Percentiles rank a stretch among this genome's conserved stretches.
Conservation (phyloP, 2,888 invertebrate genomes). For the Ophion ventricosus region DNA sequence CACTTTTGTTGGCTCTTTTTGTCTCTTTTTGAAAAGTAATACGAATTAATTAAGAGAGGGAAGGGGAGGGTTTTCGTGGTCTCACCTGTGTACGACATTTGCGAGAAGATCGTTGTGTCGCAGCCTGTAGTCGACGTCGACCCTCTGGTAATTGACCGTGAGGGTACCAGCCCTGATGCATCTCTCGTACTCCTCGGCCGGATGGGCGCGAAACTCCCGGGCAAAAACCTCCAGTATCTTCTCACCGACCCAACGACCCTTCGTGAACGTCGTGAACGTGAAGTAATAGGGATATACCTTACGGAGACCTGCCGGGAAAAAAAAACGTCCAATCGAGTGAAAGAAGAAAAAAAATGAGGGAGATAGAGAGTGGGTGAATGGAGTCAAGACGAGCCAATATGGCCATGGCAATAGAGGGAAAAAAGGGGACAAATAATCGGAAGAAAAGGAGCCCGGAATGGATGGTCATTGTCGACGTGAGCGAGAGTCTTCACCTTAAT, state of each 20-base stretch:
- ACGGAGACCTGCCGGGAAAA: slow-evolving; percentile 89
- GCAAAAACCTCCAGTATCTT: slow-evolving; percentile 96
- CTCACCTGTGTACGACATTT: slow-evolving; percentile 96
- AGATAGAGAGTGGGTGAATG: background rate
- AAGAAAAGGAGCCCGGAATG: background rate
- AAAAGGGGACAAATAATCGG: too few relatives aligned
- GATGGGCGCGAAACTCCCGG: slow-evolving; percentile 96
- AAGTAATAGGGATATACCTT: slow-evolving; percentile 99
- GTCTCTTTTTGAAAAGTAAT: background rate
- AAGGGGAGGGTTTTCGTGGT: background rate
- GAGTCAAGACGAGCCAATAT: too few relatives aligned
- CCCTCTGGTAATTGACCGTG: slow-evolving; percentile 96
- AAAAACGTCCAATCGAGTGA: background rate
- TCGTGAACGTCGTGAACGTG: slow-evolving; percentile 97
- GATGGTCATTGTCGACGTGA: slow-evolving; percentile 27
- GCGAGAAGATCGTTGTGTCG: slow-evolving; percentile 97
- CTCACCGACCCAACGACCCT: slow-evolving; percentile 98
- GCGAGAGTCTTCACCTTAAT: slow-evolving; percentile 54
- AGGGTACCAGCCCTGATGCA: slow-evolving; percentile 96
- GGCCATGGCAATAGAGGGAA: too few relatives aligned
- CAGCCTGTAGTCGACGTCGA: slow-evolving; percentile 95
- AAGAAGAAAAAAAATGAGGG: background rate
- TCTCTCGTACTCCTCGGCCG: slow-evolving; percentile 95
- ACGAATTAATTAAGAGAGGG: background rate
- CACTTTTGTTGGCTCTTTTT: background rate